These are phyloP conservation scores for Cryptocephalus moraei DNA, from an alignment of 2,888 invertebrate species.

Conservation along the genomic window DNA sequence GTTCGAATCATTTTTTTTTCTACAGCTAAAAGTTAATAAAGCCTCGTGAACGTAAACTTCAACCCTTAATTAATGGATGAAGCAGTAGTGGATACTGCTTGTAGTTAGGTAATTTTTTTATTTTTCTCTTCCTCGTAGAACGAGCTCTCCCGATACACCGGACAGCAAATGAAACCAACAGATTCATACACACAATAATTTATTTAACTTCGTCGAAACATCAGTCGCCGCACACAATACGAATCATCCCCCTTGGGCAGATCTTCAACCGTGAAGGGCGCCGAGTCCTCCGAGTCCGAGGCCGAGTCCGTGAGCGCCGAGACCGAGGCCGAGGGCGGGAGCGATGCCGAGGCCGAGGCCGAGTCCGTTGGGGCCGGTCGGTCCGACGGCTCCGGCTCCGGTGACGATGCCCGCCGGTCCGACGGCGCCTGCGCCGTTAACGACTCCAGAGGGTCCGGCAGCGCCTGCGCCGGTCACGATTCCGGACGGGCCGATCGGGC, in stretches of 20 bases:
- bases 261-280: neutral
- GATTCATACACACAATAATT: too few species aligned
- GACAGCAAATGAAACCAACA: too few species aligned
- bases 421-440: constrained; percentile 4
- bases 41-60: too few species aligned
- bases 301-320: neutral
- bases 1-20: too few species aligned
- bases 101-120: too few species aligned
- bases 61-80: too few species aligned
- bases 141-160: too few species aligned
- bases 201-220: too few species aligned
- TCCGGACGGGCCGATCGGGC: constrained; percentile 6
- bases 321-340: neutral
- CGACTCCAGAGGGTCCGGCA: constrained; percentile 4
- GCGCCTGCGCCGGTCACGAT: constrained; percentile 5
- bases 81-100: too few species aligned
- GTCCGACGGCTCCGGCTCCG: constrained; percentile 3
- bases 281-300: neutral
- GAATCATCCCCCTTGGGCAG: neutral
- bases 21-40: too few species aligned
- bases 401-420: constrained; percentile 5
- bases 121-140: too few species aligned
- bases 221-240: too few species aligned
- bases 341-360: neutral
- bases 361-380: constrained; percentile 3